Evolutionary conservation across 2,113 vertebrate genomes (phyloP).

Genomic region (Mormyrus lacerda): DNA sequence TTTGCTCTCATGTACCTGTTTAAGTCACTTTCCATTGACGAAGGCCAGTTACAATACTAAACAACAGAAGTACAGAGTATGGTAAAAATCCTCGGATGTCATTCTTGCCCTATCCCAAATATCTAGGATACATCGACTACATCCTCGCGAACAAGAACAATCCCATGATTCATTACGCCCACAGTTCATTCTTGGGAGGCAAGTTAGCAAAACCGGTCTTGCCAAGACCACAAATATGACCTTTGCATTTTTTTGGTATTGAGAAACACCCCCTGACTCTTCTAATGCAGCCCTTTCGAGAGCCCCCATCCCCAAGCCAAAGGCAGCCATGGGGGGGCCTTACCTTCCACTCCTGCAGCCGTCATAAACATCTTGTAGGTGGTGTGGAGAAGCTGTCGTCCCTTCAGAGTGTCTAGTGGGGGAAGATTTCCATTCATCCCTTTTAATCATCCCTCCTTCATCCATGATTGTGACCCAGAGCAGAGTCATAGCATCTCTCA

Average conservation of each 20-base stretch:
- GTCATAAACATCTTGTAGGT: conserved; percentile 70
- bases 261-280: background rate
- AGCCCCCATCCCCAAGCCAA: background rate
- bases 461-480: background rate
- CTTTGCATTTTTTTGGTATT: background rate
- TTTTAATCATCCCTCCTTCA: background rate
- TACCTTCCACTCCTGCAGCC: conserved; percentile 61
- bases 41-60: background rate
- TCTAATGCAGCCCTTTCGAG: background rate
- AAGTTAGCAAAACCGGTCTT: background rate
- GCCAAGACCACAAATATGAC: too few species aligned
- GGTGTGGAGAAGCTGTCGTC: conserved; percentile 60
- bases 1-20: background rate
- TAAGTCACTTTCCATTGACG: background rate
- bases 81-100: background rate
- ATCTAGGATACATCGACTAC: background rate
- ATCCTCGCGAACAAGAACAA: background rate
- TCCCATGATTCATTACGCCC: background rate
- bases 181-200: background rate
- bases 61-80: background rate
- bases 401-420: conserved; percentile 54
- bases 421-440: background rate
- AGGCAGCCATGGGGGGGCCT: conserved; percentile 18
- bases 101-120: background rate
- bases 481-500: background rate